These are phyloP conservation scores for Oryzias melastigma DNA, from an alignment of 2,113 vertebrate genomes.

Conservation along the genomic window DNA sequence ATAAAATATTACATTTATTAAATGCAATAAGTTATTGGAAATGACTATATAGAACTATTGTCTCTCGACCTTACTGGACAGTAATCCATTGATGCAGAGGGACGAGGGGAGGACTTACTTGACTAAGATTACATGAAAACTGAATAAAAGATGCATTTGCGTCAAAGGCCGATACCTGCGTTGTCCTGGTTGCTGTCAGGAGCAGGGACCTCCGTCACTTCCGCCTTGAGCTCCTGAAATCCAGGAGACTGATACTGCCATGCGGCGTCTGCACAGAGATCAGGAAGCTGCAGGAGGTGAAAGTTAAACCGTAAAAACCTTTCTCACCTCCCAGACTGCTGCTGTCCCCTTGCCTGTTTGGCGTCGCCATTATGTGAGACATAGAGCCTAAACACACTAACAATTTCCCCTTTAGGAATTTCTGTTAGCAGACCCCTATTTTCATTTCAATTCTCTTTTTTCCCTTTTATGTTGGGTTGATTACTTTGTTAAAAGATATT, in stretches of 20 bases:
- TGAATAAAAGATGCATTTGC: background rate
- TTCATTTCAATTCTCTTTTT: too few relatives aligned
- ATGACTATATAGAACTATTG: too few relatives aligned
- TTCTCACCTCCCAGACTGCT: conserved; percentile 66
- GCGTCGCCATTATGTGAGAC: conserved; percentile 63
- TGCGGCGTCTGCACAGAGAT: conserved; percentile 52
- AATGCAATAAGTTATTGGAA: too few relatives aligned
- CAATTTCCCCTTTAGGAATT: background rate
- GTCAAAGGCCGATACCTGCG: conserved; percentile 43
- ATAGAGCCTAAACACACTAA: conserved; percentile 54
- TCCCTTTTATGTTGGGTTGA: too few relatives aligned
- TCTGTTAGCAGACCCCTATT: too few relatives aligned
- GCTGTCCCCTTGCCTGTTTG: conserved; percentile 69
- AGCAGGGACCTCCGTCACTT: conserved; percentile 84
- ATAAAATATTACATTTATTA: too few relatives aligned
- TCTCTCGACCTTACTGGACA: too few relatives aligned
- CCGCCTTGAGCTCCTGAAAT: conserved; percentile 90
- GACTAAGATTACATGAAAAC: background rate
- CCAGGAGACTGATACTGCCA: conserved; percentile 73
- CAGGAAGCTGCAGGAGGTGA: background rate
- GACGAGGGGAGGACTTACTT: background rate
- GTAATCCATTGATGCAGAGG: too few relatives aligned
- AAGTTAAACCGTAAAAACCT: background rate
- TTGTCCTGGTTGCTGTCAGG: conserved; percentile 60
- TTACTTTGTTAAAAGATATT: too few relatives aligned